These are phyloP conservation scores for Brachionus plicatilis DNA, from an alignment of 1,140 invertebrate species.

Conservation along the genomic window DNA sequence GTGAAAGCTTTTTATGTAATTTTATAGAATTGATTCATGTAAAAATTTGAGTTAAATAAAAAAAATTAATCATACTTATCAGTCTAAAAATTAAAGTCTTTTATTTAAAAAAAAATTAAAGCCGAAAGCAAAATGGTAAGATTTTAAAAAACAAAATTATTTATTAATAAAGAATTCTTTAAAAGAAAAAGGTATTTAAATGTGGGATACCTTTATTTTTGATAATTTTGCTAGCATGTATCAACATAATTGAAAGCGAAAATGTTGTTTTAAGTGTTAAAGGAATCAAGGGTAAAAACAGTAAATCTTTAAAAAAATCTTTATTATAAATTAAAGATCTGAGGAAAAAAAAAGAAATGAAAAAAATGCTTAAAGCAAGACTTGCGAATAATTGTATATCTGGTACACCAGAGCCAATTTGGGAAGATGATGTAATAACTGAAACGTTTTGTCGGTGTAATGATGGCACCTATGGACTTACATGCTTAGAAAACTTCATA, in stretches of 20 bases:
- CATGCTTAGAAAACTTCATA: not conserved
- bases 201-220: not conserved
- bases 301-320: not conserved
- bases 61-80: not conserved
- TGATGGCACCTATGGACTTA: constrained; percentile 10
- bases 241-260: not conserved
- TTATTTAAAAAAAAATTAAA: not conserved
- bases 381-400: constrained; percentile 11
- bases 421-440: constrained; percentile 27
- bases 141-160: not conserved
- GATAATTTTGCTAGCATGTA: not conserved
- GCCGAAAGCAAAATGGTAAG: not conserved
- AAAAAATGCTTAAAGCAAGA: not conserved
- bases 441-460: constrained; percentile 34
- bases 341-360: not conserved
- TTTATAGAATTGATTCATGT: no score
- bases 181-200: not conserved
- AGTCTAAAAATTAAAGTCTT: not conserved
- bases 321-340: not conserved
- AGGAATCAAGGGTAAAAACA: not conserved
- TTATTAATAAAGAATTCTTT: not conserved
- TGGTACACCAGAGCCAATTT: constrained; percentile 9
- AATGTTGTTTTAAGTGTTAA: not conserved
- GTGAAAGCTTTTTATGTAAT: no score
- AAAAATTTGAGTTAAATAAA: not conserved